Conservation (phyloP, 2,888 invertebrate genomes). For the Machimus rusticus region DNA sequence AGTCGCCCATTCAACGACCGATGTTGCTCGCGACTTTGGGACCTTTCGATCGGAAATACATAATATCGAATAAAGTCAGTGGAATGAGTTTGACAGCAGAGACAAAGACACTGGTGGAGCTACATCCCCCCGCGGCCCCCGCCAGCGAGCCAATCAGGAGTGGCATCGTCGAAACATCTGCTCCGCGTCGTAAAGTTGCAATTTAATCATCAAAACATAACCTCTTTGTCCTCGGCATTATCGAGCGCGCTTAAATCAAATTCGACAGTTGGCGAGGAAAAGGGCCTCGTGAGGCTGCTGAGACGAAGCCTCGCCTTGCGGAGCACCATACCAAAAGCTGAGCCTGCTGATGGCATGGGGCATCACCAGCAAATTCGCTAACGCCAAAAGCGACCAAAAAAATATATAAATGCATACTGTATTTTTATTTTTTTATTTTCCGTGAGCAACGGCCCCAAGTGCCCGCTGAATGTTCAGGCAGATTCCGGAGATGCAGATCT, state of each 20-base stretch:
- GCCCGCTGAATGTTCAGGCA: neutral
- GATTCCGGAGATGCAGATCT: constrained; percentile 19
- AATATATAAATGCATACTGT: neutral
- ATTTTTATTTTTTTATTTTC: neutral
- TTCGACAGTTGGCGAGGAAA: constrained; percentile 23
- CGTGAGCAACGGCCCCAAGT: neutral
- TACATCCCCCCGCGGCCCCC: neutral
- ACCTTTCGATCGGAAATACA: neutral
- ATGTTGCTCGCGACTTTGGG: neutral
- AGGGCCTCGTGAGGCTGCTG: neutral
- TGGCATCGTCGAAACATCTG: neutral
- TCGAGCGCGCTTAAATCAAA: constrained; percentile 26
- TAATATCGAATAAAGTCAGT: neutral
- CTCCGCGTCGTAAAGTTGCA: constrained; percentile 27
- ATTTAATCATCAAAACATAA: constrained; percentile 37
- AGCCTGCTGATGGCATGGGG: neutral
- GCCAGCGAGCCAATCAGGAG: neutral
- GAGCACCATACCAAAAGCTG: neutral
- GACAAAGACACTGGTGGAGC: neutral
- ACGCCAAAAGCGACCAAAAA: neutral
- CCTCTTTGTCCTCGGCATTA: constrained; percentile 19
- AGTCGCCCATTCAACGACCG: neutral
- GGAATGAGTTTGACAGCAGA: neutral
- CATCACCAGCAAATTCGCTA: constrained; percentile 1
- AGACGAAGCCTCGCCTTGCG: neutral